Conservation (phyloP, 2,113 vertebrate species). For the Prolemur simus region DNA sequence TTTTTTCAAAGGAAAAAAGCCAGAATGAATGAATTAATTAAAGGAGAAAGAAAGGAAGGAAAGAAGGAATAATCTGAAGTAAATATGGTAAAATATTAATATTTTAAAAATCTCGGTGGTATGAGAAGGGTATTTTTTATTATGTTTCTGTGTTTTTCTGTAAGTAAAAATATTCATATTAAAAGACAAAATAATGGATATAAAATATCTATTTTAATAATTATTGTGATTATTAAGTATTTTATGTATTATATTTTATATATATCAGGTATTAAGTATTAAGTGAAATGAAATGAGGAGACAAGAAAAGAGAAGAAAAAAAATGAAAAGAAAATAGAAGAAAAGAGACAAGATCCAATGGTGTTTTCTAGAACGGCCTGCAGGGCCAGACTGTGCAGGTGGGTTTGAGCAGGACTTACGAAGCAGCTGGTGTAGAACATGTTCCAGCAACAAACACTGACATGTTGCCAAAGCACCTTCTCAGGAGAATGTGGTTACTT, state of each 20-base stretch:
- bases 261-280: not conserved
- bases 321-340: not conserved
- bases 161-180: not conserved
- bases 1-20: not conserved
- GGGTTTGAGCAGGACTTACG: not conserved
- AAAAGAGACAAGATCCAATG: fast-evolving
- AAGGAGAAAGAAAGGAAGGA: not conserved
- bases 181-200: not conserved
- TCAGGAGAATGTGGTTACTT: too few relatives aligned
- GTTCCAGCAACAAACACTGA: too few relatives aligned
- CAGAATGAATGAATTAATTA: not conserved
- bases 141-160: not conserved
- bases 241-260: not conserved
- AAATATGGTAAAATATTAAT: not conserved
- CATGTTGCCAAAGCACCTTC: too few relatives aligned
- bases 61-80: not conserved
- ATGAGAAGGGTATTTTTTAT: not conserved
- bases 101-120: not conserved
- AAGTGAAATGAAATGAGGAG: not conserved
- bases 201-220: not conserved
- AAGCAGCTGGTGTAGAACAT: not conserved
- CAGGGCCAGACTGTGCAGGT: fast-evolving
- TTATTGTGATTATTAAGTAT: not conserved
- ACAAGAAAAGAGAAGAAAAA: too few relatives aligned
- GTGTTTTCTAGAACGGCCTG: not conserved